These are phyloP conservation scores for Buceros bicornis DNA, from an alignment of 2,797 vertebrate genomes.

Conservation along the genomic window DNA sequence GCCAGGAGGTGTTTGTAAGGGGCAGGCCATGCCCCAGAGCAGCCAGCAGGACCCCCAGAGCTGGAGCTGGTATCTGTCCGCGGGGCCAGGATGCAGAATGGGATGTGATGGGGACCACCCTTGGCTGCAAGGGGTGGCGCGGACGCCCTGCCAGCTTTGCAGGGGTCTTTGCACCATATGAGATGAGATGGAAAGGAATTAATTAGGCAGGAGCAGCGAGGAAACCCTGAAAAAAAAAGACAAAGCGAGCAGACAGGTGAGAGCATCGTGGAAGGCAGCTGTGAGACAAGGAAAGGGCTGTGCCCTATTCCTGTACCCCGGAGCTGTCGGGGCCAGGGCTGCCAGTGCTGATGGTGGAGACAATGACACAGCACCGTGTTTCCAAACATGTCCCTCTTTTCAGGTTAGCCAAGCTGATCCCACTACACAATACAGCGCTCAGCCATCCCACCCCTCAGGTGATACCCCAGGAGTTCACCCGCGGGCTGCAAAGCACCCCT, in stretches of 20 bases:
- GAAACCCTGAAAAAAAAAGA: neutral
- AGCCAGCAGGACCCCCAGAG: neutral
- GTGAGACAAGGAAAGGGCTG: neutral
- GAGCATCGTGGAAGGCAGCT: neutral
- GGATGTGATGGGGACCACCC: neutral
- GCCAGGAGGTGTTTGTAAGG: neutral
- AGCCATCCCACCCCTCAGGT: neutral
- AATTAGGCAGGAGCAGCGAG: neutral
- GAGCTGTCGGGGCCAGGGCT: neutral
- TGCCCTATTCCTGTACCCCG: neutral
- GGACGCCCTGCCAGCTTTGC: neutral
- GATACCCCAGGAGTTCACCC: neutral
- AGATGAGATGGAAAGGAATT: fast-evolving
- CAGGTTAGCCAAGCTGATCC: neutral
- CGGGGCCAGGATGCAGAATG: neutral
- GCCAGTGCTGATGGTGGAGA: neutral
- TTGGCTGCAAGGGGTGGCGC: neutral
- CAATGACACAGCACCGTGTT: fast-evolving
- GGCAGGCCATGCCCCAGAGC: fast-evolving
- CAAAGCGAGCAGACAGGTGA: neutral
- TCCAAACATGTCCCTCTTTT: too few relatives aligned
- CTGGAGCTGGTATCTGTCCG: neutral
- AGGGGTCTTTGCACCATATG: neutral
- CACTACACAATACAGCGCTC: fast-evolving
- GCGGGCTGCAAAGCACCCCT: neutral